These are phyloP conservation scores for Caenorhabditis doughertyi DNA, from an alignment of 2,888 invertebrate species.

Conservation along the genomic window DNA sequence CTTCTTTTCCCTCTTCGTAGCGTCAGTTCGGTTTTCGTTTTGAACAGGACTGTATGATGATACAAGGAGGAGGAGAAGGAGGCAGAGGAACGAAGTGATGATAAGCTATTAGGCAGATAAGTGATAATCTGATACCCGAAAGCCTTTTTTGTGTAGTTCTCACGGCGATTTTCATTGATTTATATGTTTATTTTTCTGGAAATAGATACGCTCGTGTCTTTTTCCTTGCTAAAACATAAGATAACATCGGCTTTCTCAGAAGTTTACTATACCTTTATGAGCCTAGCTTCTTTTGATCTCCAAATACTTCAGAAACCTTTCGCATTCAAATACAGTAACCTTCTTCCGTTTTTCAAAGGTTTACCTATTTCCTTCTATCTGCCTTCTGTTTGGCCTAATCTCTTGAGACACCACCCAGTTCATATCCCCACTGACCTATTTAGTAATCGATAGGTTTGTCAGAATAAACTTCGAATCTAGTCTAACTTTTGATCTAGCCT, in stretches of 20 bases:
- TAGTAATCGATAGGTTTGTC: conserved; percentile 8
- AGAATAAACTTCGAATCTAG: background rate
- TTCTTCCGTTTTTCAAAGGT: background rate
- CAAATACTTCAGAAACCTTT: background rate
- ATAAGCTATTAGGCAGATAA: conserved; percentile 26
- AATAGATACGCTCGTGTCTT: background rate
- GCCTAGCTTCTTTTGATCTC: background rate
- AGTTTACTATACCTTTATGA: no score
- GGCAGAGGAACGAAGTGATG: conserved; percentile 18
- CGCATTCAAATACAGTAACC: background rate
- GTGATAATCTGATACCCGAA: conserved; percentile 36
- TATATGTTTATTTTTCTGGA: background rate
- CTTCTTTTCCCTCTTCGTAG: background rate
- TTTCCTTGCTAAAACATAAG: no score
- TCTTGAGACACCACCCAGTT: background rate
- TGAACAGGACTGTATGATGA: conserved; percentile 52
- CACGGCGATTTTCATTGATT: background rate
- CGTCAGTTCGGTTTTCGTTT: conserved; percentile 51
- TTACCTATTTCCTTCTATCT: background rate
- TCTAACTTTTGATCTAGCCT: conserved; percentile 15
- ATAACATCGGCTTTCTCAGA: no score
- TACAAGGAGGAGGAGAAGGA: conserved; percentile 16
- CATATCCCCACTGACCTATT: conserved; percentile 20
- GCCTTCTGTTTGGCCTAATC: conserved; percentile 3
- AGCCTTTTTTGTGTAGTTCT: conserved; percentile 31